Evolutionary conservation across 2,797 vertebrate species (phyloP), one percentile per base, ranked within the genome.

Genomic region (Chelidonichthys spinosus): DNA sequence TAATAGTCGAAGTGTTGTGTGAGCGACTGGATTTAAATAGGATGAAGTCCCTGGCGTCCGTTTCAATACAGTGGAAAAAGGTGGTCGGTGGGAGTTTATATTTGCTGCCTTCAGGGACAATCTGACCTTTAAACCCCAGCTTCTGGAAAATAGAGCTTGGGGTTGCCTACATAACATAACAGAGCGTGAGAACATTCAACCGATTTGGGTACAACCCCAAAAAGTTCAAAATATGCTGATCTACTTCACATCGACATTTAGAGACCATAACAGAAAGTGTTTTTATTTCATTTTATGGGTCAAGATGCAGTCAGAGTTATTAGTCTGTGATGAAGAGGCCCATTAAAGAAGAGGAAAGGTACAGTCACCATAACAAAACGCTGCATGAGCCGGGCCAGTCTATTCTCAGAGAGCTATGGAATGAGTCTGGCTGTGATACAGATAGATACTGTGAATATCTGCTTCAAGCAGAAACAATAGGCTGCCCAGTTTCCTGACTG

Each of bases 371-470:
- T 59, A 74, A 83, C 65, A 73, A 82, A 85, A 69, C 6, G 18
- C 55, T 74, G 47, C 36, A 66, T 11, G 69, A 79, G 65, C 75
- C 74, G 39, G 65, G 18, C 56, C 14, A 10, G 58, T 39, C 58
- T 88, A 89, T 90, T 92, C 77, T 86, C 37, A 88, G 85, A 78
- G 75, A 79, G 79, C 53, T 89, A 6, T 85, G 83, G 74, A 84
- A 85, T 74, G 69, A 78, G 61, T 72, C 54, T 83, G 72, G 68
- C 78, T 62, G 11, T 58, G 72, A 75, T 6, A 10, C 67, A 76
- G 69, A 74, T 10, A 61, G 70, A 85, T 74, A 58, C 69, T 79
- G 49, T 46, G 54, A 74, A 81, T 78, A 70, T 76, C 35, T 72
- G 52, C 53, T 49, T 80, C 55, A 78, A 82, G 66, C 47, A 80